Evolutionary conservation across 2,113 vertebrate genomes (phyloP).

Genomic region (Rostratula benghalensis): DNA sequence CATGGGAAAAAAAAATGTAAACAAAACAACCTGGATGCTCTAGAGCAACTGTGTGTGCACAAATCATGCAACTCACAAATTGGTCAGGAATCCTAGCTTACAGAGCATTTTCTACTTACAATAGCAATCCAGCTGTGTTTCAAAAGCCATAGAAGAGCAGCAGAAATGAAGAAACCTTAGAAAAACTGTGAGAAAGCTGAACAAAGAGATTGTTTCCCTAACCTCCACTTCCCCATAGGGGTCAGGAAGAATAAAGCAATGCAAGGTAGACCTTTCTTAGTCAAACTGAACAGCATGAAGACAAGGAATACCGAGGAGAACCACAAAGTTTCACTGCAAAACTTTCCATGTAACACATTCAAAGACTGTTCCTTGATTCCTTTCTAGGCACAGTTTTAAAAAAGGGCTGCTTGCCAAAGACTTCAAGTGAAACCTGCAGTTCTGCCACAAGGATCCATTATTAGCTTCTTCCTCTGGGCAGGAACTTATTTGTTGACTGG

Average conservation of each 20-base stretch:
- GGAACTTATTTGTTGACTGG: conserved; percentile 20
- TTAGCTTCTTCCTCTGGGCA: conserved; percentile 11
- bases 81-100: background rate
- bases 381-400: background rate
- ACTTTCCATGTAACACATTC: background rate
- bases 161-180: background rate
- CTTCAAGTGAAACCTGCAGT: background rate
- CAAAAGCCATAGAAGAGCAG: background rate
- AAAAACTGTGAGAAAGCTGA: background rate
- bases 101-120: conserved; percentile 8
- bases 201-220: background rate
- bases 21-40: background rate
- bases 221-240: background rate
- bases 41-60: background rate
- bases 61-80: background rate
- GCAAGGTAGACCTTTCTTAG: background rate
- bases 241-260: background rate
- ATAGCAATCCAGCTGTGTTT: conserved; percentile 10
- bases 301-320: background rate
- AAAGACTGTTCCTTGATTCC: background rate
- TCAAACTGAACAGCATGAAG: background rate
- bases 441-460: background rate
- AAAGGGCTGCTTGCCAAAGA: background rate
- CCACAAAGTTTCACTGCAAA: background rate
- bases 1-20: background rate